Base-by-base conservation (phyloP, 1,140 invertebrate species). In the Maniola jurtina region DNA sequence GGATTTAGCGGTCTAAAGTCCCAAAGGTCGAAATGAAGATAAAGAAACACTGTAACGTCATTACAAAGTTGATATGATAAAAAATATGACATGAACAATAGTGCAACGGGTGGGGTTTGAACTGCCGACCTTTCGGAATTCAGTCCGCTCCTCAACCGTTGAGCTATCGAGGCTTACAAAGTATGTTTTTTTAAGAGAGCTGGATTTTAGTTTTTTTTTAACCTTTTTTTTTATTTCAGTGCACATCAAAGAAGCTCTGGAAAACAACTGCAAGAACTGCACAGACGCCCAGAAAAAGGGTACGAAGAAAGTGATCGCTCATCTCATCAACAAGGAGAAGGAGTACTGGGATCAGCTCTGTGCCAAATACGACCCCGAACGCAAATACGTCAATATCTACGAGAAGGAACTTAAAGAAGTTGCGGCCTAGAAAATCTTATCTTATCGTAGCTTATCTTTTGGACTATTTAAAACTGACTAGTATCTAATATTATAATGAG, bases 201-300 rank as follows among this genome's bases (percentile, higher is more conserved):
- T 25, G 25, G 25, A n/a, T n/a, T n/a, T n/a, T n/a, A n/a, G n/a
- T n/a, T 13, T 47, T 47, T n/a, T 11, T 47, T 47, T 6, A 45
- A 13, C 40, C 9, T 9, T 25, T 40, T 48, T 36, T 65, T 64
- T 66, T 36, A 9, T 68, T 52, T 34, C 72, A 88, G 85, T 72
- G 10, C 83, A 88, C 14, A 85, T 95, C n/a, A 91, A 90, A 0
- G 94, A 95, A 59, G 94, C 94, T 0, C 68, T 95, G 2, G 87
- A 92, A 68, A 94, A 92, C 34, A 91, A 92, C 6, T 95, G 94
- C 72, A 75, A 45, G 5, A 94, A 94, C 72, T 95, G 94, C 64
- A 93, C 91, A 6, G 89, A 93, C 0, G 92, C 90, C 38, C 94
- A 95, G 72, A 92, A 85, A 56, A 63, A 79, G 0, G 91, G 91